Percentiles rank a stretch among this genome's conserved stretches.
Conservation (phyloP, 2,113 vertebrate genomes). For the Nothoprocta pentlandii region DNA sequence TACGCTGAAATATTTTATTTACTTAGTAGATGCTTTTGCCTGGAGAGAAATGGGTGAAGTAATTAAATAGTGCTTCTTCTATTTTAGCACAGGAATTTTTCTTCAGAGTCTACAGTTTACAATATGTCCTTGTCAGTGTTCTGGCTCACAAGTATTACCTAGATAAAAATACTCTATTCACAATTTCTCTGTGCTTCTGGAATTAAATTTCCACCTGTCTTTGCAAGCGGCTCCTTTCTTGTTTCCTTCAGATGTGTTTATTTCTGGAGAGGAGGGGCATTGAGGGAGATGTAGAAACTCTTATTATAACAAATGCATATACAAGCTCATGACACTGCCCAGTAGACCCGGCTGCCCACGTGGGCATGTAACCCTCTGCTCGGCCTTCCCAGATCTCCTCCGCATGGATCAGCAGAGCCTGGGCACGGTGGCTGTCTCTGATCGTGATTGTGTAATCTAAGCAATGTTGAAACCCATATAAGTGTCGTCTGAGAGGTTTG, state of each 20-base stretch:
- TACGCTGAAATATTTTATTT: slow-evolving; percentile 54
- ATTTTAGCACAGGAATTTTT: neutral
- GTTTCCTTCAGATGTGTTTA: neutral
- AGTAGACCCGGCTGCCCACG: too few species aligned
- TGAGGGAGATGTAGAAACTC: neutral
- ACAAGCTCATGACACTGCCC: too few species aligned
- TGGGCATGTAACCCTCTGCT: neutral
- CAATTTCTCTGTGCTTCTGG: neutral
- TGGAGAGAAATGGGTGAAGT: neutral
- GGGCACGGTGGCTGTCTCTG: fast-evolving
- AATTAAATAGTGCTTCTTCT: slow-evolving; percentile 41
- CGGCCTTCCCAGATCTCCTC: neutral
- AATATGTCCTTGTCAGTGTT: slow-evolving; percentile 1
- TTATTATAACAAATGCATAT: neutral
- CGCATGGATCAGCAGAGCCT: too few species aligned
- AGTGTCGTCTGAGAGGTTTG: neutral
- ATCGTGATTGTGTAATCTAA: neutral
- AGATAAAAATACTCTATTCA: slow-evolving; percentile 28
- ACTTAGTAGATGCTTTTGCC: slow-evolving; percentile 5
- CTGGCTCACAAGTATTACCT: neutral
- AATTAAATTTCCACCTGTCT: slow-evolving; percentile 8
- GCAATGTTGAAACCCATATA: neutral
- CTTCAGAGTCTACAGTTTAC: neutral
- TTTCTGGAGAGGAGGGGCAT: neutral
- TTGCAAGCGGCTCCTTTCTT: neutral